Percentiles rank a stretch among this genome's conserved stretches.
Conservation (phyloP, 2,797 vertebrate genomes). For the Serranus cabrilla region DNA sequence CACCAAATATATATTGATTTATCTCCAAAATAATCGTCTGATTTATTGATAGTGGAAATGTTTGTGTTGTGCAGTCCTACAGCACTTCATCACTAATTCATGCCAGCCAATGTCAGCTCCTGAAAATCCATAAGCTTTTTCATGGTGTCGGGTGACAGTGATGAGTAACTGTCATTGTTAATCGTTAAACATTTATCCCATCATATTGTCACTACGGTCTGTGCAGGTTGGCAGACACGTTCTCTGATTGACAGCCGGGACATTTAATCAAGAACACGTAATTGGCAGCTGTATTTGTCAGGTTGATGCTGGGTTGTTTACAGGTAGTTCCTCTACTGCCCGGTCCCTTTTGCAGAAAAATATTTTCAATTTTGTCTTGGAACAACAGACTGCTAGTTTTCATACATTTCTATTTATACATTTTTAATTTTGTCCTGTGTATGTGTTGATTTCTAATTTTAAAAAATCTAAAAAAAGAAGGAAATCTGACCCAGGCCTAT, state of each 20-base stretch:
- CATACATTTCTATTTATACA: too few species aligned
- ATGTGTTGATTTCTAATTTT: too few species aligned
- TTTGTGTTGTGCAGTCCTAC: not conserved
- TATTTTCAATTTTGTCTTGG: not conserved
- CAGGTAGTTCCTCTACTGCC: not conserved
- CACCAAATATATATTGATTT: too few species aligned
- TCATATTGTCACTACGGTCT: not conserved
- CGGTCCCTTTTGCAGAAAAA: too few species aligned
- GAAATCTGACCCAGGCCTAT: not conserved
- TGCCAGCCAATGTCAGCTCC: conserved; percentile 43
- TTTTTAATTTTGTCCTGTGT: too few species aligned
- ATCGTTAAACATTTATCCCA: conserved; percentile 1
- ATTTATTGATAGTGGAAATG: too few species aligned
- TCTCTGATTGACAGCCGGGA: conserved; percentile 34
- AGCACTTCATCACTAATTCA: conserved; percentile 60
- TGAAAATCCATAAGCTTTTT: conserved; percentile 1
- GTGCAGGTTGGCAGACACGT: conserved; percentile 15
- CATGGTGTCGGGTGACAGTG: not conserved
- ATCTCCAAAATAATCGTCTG: too few species aligned
- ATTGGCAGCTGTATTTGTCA: conserved; percentile 29
- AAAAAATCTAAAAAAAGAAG: too few species aligned
- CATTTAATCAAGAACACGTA: conserved; percentile 29
- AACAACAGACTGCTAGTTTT: too few species aligned
- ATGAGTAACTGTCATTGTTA: not conserved
- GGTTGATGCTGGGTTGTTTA: conserved; percentile 19